Conservation (phyloP, 1,140 invertebrate genomes). For the Hirudo medicinalis region DNA sequence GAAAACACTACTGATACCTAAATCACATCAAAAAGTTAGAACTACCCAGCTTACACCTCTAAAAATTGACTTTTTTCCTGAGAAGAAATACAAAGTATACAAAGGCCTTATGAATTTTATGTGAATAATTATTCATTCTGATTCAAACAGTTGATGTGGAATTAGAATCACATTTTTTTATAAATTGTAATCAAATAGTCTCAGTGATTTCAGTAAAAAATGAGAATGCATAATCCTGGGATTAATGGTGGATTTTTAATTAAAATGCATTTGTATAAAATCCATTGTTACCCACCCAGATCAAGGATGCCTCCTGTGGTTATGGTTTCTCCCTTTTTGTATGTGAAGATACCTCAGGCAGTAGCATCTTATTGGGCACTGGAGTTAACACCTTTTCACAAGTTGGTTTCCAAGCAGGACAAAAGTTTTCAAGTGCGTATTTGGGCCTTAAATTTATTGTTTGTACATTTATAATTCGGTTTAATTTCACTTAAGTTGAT, state of each 20-base stretch:
- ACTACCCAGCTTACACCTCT: constrained; percentile 21
- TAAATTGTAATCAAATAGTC: not conserved
- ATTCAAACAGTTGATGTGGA: not conserved
- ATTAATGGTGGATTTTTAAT: not conserved
- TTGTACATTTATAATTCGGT: not conserved
- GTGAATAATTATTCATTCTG: constrained; percentile 2
- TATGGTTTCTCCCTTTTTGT: constrained; percentile 78
- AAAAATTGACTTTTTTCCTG: constrained; percentile 15
- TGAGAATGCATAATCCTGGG: not conserved
- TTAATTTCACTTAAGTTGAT: constrained; percentile 12
- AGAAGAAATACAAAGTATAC: constrained; percentile 17
- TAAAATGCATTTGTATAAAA: too few relatives aligned
- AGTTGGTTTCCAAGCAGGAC: constrained; percentile 51
- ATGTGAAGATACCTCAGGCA: constrained; percentile 46
- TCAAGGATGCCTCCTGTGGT: constrained; percentile 62
- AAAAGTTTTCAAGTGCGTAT: constrained; percentile 29
- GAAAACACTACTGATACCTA: constrained; percentile 27
- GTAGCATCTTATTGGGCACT: constrained; percentile 59
- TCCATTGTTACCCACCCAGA: constrained; percentile 35
- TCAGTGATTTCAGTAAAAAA: not conserved
- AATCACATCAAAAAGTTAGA: constrained; percentile 24
- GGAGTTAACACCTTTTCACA: constrained; percentile 87
- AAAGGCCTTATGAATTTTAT: not conserved
- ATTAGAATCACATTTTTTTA: too few relatives aligned
- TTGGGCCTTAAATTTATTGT: not conserved